Evolutionary conservation across 2,113 vertebrate species (phyloP).

Genomic region (Pseudopodoces humilis): DNA sequence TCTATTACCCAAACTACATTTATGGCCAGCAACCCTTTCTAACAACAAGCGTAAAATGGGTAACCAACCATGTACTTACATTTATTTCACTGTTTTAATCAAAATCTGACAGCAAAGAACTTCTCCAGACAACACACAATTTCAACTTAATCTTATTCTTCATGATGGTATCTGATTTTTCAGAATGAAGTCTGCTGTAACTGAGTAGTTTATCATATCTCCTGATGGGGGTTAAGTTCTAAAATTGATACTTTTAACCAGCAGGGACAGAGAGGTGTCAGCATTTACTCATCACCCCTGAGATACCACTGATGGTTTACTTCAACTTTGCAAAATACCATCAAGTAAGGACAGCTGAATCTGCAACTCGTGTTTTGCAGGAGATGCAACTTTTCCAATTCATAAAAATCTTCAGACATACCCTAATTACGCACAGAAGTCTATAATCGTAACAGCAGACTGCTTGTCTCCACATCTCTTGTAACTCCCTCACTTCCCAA

Average conservation of each 20-base stretch:
- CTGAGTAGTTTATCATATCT: neutral
- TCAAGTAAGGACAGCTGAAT: neutral
- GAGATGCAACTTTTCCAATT: neutral
- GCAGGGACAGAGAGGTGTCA: neutral
- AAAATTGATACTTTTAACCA: neutral
- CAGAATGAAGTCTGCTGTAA: slow-evolving; percentile 15
- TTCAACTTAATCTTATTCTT: neutral
- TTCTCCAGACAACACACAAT: neutral
- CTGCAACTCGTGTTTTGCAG: neutral
- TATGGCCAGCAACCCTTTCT: neutral
- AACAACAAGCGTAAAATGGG: neutral
- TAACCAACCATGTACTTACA: neutral
- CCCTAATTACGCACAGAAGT: neutral
- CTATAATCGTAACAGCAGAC: neutral
- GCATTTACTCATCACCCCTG: neutral
- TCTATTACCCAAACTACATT: neutral
- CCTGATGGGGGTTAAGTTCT: neutral
- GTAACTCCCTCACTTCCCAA: neutral
- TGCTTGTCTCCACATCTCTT: neutral
- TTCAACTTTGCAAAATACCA: neutral
- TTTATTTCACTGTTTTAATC: neutral
- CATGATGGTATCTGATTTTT: neutral
- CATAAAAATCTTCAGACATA: neutral
- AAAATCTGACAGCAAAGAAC: slow-evolving; percentile 1
- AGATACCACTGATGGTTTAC: neutral